A percentile compares a stretch with the other conserved stretches of the same genome.
phyloP scores from a whole-genome alignment of 1,140 invertebrate genomes.

The Antheraea mylitta region DNA sequence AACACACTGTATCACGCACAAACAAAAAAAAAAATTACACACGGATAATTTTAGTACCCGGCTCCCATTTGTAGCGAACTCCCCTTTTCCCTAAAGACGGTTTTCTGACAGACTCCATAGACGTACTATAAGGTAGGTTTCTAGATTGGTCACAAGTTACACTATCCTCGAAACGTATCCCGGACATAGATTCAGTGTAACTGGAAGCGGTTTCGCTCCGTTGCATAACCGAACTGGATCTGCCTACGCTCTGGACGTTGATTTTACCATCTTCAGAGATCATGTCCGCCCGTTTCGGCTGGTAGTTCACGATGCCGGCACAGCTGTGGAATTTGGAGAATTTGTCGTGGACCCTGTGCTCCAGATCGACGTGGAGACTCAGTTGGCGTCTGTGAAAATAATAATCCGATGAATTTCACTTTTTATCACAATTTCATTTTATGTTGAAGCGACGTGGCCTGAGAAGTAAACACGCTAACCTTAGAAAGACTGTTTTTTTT shows the following conservation, averaged over 20 bases:
- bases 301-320: constrained; percentile 39
- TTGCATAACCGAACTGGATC: neutral
- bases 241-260: constrained; percentile 21
- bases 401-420: neutral
- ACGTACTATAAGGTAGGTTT: constrained; percentile 53
- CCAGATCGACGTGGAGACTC: constrained; percentile 43
- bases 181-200: neutral
- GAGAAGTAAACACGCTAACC: neutral
- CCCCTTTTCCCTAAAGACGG: constrained; percentile 31
- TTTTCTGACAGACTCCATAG: constrained; percentile 42
- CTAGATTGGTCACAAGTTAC: constrained; percentile 49
- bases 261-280: constrained; percentile 32
- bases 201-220: neutral
- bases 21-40: constrained; percentile 22
- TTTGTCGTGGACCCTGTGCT: constrained; percentile 44
- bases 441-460: neutral
- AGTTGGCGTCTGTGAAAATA: constrained; percentile 45
- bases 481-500: no score
- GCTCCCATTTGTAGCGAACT: constrained; percentile 58
- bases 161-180: constrained; percentile 29
- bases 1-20: constrained; percentile 6
- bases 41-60: constrained; percentile 51
- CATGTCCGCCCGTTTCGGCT: constrained; percentile 12
- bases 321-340: constrained; percentile 57
- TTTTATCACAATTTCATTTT: no score